phyloP scores from a whole-genome alignment of 92 coral and sea anemone genomes.

The Zoanthus gigantus region DNA sequence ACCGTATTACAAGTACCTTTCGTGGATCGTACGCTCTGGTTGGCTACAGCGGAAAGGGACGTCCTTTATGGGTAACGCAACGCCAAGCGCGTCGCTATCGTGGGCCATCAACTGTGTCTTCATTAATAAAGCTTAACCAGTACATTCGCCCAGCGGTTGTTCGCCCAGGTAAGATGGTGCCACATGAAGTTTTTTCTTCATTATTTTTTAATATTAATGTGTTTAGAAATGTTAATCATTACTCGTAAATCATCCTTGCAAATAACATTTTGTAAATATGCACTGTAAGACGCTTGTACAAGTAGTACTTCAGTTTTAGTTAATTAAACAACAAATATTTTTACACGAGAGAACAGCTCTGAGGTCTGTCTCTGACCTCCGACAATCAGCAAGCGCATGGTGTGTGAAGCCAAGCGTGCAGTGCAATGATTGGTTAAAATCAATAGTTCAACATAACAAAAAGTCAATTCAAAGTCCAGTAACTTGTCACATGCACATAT shows the following conservation, averaged over 20 bases:
- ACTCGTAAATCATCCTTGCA: too few relatives aligned
- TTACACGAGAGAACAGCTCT: neutral
- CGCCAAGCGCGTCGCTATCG: slow-evolving; percentile 10
- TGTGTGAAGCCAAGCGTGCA: neutral
- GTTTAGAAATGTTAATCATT: too few relatives aligned
- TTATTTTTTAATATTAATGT: too few relatives aligned
- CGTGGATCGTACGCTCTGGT: slow-evolving; percentile 42
- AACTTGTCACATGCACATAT: too few relatives aligned
- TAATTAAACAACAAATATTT: too few relatives aligned
- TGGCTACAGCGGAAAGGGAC: slow-evolving; percentile 44
- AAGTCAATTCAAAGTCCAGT: neutral
- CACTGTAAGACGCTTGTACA: too few relatives aligned
- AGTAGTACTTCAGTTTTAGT: too few relatives aligned
- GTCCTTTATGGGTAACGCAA: slow-evolving; percentile 33
- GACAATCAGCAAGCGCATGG: neutral
- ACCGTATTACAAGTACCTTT: neutral
- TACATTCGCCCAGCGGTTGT: neutral
- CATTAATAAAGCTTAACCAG: slow-evolving; percentile 18
- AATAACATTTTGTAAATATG: too few relatives aligned
- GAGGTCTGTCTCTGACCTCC: neutral
- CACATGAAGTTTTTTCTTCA: too few relatives aligned
- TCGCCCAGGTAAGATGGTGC: slow-evolving; percentile 13
- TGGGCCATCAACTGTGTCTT: slow-evolving; percentile 31
- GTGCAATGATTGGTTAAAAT: neutral
- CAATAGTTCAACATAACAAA: neutral